Percentiles rank a stretch among this genome's conserved stretches.
These are phyloP conservation scores for Aegotheles bennettii DNA, from an alignment of 2,113 vertebrate genomes.

Conservation along the genomic window DNA sequence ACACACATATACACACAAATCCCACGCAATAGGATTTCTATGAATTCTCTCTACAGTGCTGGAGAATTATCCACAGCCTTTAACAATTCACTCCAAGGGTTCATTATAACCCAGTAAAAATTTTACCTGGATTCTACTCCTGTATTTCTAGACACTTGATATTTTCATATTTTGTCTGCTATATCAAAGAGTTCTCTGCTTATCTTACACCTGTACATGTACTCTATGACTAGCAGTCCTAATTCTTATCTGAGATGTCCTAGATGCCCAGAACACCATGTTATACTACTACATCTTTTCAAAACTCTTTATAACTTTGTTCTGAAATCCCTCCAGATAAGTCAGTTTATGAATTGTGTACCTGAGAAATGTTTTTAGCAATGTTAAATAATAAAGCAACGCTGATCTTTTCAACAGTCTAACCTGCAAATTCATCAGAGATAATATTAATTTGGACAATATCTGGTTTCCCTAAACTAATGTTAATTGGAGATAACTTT, in stretches of 20 bases:
- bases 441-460: not conserved
- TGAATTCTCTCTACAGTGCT: not conserved
- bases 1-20: not conserved
- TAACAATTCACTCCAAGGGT: not conserved
- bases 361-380: not conserved
- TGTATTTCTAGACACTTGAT: not conserved
- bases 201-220: not conserved
- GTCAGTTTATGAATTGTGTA: not conserved
- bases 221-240: not conserved
- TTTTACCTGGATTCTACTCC: not conserved
- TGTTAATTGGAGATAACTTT: not conserved
- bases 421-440: not conserved
- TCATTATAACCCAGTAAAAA: not conserved
- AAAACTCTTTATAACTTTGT: not conserved
- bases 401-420: not conserved
- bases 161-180: not conserved
- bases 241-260: not conserved
- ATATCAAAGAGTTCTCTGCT: not conserved
- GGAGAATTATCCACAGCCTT: not conserved
- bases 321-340: not conserved
- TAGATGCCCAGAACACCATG: not conserved
- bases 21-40: not conserved
- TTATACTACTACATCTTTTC: not conserved
- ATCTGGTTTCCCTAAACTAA: not conserved
- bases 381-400: not conserved